Conservation (phyloP, 2,113 vertebrate genomes). For the Nothoprocta pentlandii region DNA sequence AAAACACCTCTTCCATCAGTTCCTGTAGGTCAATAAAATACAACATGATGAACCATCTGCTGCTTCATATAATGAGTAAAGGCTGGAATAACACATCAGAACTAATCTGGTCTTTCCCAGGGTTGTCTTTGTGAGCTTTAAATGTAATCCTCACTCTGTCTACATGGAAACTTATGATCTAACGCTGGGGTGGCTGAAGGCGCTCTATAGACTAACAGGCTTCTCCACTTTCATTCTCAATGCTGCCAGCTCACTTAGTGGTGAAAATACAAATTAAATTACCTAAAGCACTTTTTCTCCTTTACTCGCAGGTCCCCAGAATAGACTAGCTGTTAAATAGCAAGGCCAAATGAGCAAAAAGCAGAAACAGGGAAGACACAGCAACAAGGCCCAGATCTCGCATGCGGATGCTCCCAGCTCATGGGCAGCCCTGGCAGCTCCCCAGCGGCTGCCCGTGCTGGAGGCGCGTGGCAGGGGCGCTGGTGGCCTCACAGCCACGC, state of each 20-base stretch:
- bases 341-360: not conserved
- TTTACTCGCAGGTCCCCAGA: not conserved
- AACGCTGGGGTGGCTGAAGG: not conserved
- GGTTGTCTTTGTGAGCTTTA: constrained; percentile 21
- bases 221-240: not conserved
- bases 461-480: no score
- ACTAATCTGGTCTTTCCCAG: constrained; percentile 36
- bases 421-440: not conserved
- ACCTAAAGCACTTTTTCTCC: not conserved
- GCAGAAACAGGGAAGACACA: accelerated
- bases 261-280: not conserved
- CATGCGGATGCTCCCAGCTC: not conserved
- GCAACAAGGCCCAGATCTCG: no score
- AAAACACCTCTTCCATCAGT: constrained; percentile 55
- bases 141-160: constrained; percentile 29
- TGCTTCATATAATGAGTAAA: constrained; percentile 44
- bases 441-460: not conserved
- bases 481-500: no score
- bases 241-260: not conserved
- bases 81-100: constrained; percentile 54
- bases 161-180: not conserved
- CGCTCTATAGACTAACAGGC: not conserved
- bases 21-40: constrained; percentile 63
- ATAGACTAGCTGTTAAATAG: not conserved
- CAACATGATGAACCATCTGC: constrained; percentile 59